Conservation (phyloP, 2,888 invertebrate species). For the Piscicola geometra region DNA sequence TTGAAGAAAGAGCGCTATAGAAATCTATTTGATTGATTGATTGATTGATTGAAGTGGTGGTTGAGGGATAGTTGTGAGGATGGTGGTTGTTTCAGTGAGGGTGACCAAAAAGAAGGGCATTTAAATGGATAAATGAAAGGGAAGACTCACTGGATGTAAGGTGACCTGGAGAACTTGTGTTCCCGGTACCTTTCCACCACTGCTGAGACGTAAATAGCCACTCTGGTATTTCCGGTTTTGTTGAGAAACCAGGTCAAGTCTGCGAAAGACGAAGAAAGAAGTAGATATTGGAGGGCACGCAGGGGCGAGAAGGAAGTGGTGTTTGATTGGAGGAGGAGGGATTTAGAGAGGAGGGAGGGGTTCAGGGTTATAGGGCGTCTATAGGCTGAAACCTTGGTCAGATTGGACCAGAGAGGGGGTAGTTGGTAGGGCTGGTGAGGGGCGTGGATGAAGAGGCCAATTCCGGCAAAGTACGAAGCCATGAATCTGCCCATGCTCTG, state of each 20-base stretch:
- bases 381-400: neutral
- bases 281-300: conserved; percentile 26
- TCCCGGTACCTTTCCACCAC: conserved; percentile 8
- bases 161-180: neutral
- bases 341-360: conserved; percentile 21
- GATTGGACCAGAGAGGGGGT: neutral
- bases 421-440: conserved; percentile 25
- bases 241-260: conserved; percentile 5
- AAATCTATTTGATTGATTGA: neutral
- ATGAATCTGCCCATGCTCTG: conserved; percentile 27
- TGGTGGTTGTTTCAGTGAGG: neutral
- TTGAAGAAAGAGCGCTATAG: neutral
- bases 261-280: neutral
- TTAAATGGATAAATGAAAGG: neutral
- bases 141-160: neutral
- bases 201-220: conserved; percentile 3
- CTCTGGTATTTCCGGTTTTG: neutral
- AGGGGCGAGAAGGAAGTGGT: neutral
- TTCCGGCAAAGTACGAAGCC: conserved; percentile 13
- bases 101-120: neutral
- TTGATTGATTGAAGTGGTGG: neutral
- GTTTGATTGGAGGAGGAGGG: conserved; percentile 4
- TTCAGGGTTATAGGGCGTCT: neutral
- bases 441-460: conserved; percentile 1
- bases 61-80: neutral